Evolutionary conservation across 2,113 vertebrate species (phyloP).

Genomic region (Potamarius usumacintae): DNA sequence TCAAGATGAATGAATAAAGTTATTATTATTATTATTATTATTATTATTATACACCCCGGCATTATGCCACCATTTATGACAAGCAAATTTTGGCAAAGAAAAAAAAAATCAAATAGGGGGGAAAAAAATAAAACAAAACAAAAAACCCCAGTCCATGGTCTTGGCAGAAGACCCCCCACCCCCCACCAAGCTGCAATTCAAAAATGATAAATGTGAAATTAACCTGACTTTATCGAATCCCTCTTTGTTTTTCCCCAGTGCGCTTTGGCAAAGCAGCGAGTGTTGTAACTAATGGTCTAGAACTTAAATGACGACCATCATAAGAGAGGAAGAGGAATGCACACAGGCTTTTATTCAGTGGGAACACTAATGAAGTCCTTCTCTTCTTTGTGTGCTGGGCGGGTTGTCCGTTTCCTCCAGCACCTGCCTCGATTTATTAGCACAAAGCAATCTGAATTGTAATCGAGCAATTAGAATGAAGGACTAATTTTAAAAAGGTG

Average conservation of each 20-base stretch:
- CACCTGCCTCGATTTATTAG: conserved; percentile 48
- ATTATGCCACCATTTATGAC: not conserved
- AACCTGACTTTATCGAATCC: not conserved
- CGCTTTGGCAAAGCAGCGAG: not conserved
- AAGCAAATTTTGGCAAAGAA: not conserved
- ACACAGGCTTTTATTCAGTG: conserved; percentile 8
- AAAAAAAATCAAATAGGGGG: not conserved
- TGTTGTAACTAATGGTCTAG: not conserved
- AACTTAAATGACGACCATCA: conserved; percentile 2
- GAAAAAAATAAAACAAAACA: too few species aligned
- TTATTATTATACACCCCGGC: too few species aligned
- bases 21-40: too few species aligned
- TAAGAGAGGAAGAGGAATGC: not conserved
- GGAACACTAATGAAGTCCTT: conserved; percentile 48
- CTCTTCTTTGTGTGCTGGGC: conserved; percentile 32
- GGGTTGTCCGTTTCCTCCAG: conserved; percentile 31
- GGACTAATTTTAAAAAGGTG: conserved; percentile 45
- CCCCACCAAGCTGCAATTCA: not conserved
- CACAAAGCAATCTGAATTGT: conserved; percentile 54
- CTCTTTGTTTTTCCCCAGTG: conserved; percentile 3
- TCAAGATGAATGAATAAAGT: too few species aligned
- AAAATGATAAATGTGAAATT: not conserved
- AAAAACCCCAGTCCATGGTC: too few species aligned
- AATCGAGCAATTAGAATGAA: conserved; percentile 57
- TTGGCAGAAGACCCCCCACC: not conserved